Evolutionary conservation across 2,113 vertebrate genomes (phyloP).

Genomic region (Callorhinus ursinus): DNA sequence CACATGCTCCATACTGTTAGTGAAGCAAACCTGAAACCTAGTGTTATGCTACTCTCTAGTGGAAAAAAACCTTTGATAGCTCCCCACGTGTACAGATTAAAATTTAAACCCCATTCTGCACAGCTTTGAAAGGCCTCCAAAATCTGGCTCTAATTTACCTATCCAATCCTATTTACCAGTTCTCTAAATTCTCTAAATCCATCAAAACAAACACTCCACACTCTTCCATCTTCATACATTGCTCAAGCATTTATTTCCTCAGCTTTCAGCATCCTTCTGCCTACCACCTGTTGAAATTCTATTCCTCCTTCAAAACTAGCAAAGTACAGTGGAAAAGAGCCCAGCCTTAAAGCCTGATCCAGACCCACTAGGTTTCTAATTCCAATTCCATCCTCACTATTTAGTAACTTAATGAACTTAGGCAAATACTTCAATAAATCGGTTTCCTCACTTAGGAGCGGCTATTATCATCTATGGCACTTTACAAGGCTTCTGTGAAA

Average conservation of each 20-base stretch:
- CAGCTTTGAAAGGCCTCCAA: not conserved
- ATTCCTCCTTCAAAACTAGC: conserved; percentile 23
- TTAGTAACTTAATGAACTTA: not conserved
- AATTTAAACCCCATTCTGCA: not conserved
- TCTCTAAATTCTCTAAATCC: not conserved
- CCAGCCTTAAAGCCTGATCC: not conserved
- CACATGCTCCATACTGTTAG: not conserved
- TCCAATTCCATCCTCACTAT: not conserved
- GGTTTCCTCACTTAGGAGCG: not conserved
- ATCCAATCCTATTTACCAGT: not conserved
- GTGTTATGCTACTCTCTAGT: not conserved
- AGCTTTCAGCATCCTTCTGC: not conserved
- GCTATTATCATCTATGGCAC: not conserved
- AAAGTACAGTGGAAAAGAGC: not conserved
- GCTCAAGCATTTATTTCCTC: not conserved
- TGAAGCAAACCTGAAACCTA: conserved; percentile 46
- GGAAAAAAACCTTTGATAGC: not conserved
- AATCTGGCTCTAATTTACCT: conserved; percentile 10
- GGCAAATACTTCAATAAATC: not conserved
- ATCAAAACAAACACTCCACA: not conserved
- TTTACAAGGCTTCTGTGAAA: not conserved
- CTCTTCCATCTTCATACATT: not conserved
- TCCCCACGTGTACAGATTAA: not conserved
- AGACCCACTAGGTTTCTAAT: not conserved
- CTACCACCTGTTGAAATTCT: conserved; percentile 2